Evolutionary conservation across 2,888 invertebrate species (phyloP).

Genomic region (Automeris io): DNA sequence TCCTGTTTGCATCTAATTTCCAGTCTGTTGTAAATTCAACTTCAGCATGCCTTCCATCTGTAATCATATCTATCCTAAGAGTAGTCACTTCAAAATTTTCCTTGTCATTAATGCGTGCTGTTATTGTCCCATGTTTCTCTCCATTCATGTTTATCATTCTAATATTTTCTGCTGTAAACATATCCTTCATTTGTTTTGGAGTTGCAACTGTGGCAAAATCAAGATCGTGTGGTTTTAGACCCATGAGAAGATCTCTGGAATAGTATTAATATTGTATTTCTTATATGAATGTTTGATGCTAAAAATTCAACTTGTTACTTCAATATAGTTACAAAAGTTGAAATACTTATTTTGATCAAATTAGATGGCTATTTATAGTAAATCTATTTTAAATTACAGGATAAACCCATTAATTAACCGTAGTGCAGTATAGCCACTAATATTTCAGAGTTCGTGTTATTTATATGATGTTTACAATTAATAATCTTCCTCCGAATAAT

Average conservation of each 20-base stretch:
- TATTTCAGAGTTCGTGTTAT: too few relatives aligned
- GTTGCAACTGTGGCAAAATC: constrained; percentile 99
- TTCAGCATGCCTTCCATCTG: constrained; percentile 96
- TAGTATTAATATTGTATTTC: too few relatives aligned
- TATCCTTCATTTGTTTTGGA: constrained; percentile 95
- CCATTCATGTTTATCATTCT: constrained; percentile 95
- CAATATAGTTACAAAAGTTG: neutral
- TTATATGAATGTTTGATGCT: too few relatives aligned
- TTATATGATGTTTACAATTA: too few relatives aligned
- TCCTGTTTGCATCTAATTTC: constrained; percentile 94
- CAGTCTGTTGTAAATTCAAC: constrained; percentile 96
- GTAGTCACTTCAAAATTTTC: constrained; percentile 97
- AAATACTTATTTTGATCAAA: too few relatives aligned
- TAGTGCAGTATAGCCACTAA: too few relatives aligned
- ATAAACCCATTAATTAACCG: neutral
- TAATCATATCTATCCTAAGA: constrained; percentile 91
- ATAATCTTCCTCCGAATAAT: too few relatives aligned
- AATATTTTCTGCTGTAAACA: constrained; percentile 90
- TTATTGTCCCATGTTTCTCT: constrained; percentile 97
- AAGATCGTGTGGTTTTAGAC: constrained; percentile 89
- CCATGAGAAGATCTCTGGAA: constrained; percentile 77
- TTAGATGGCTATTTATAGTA: neutral
- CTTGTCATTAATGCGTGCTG: constrained; percentile 94
- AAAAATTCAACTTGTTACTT: neutral
- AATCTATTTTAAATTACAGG: neutral